phyloP scores from a whole-genome alignment of 1,140 invertebrate genomes.

The Aphelinus atriplicis region DNA sequence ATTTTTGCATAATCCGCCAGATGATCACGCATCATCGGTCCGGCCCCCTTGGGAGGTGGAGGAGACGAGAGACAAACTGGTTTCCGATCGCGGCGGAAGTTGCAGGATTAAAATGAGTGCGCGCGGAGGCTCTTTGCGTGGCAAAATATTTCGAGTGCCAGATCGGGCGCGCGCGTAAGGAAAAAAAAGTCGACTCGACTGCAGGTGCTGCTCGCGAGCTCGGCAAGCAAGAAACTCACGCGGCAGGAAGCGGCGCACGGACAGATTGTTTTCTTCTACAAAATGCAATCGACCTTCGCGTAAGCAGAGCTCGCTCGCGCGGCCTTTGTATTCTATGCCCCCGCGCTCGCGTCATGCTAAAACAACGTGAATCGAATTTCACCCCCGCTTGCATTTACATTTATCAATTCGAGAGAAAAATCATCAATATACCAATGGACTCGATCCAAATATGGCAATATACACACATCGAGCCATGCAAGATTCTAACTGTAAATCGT shows the following conservation, averaged over 20 bases:
- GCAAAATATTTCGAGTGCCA: constrained; percentile 18
- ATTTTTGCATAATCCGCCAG: constrained; percentile 28
- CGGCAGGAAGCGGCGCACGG: constrained; percentile 21
- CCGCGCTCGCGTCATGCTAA: no score
- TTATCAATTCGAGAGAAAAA: no score
- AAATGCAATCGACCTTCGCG: constrained; percentile 21
- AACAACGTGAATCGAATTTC: no score
- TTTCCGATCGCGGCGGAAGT: constrained; percentile 30
- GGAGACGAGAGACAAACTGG: constrained; percentile 22
- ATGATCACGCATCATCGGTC: constrained; percentile 15
- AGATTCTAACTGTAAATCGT: no score
- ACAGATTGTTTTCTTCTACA: constrained; percentile 24
- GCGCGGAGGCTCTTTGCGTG: neutral
- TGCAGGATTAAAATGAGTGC: constrained; percentile 20
- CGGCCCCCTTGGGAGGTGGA: neutral
- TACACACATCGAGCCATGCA: no score
- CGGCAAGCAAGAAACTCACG: constrained; percentile 3
- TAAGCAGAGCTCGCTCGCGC: no score
- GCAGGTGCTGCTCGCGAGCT: constrained; percentile 1
- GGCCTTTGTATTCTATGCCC: no score
- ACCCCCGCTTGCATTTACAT: no score
- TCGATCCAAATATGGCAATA: no score
- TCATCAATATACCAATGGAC: no score
- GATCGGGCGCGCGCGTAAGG: neutral
- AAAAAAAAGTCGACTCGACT: constrained; percentile 14